Evolutionary conservation across 2,113 vertebrate species (phyloP), one percentile per base, ranked within the genome.

Genomic region (Lonchura striata): DNA sequence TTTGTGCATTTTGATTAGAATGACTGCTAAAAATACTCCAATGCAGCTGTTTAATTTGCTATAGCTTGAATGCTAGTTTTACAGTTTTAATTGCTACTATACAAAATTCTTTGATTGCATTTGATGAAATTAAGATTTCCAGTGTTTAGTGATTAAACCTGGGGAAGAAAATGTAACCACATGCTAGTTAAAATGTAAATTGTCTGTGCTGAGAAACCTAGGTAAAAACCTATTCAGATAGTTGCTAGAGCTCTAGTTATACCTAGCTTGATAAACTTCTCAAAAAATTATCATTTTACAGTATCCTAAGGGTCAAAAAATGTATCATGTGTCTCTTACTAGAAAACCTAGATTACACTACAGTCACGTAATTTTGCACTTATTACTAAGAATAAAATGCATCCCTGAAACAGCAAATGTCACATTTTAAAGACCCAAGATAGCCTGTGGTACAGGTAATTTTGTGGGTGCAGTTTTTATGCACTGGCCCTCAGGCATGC

Each of bases 101-200:
- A 94, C 94, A 96, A 96, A 97, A 97, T 96, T 97, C 91, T 97
- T 97, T 98, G 97, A 98, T 98, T 98, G 95, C 96, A 93, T 95
- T 97, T 95, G 97, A 98, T 97, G 95, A 97, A 97, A 98, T 98
- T 97, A 98, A 96, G 92, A 96, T 97, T 97, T 98, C 96, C 92
- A 89, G 78, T 94, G 92, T 97, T 97, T 97, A 97, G 95, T 97
- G 95, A 98, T 97, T 97, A 97, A 97, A 98, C 87, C 86, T 82
- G 70, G 63, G 70, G 5, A 49, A 85, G 97, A 97, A 97, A 95
- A 95, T 88, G 49, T 93, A 97, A 93, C 91, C 96, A 93, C 69
- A 76, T 59, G 86, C 88, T 94, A 97, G 97, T 97, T 97, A 97
- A 97, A 97, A 96, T 96, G 94, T 90, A 97, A 97, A 97, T 97